Evolutionary conservation across 2,797 vertebrate species (phyloP).

Genomic region (Loriculus beryllinus): DNA sequence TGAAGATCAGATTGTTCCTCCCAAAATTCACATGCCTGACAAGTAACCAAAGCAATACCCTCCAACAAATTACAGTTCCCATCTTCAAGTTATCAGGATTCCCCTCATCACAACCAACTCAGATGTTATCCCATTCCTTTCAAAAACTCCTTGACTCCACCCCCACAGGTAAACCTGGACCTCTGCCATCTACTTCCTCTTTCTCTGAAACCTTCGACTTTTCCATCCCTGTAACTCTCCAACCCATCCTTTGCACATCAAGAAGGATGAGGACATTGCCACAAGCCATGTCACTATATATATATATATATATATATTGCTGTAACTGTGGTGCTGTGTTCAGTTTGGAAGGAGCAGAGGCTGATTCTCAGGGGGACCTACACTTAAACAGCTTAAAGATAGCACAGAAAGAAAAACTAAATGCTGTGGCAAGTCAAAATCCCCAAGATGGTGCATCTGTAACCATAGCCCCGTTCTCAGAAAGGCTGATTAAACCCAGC

Average conservation of each 20-base stretch:
- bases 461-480: neutral
- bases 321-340: too few species aligned
- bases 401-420: neutral
- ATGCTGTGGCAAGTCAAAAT: neutral
- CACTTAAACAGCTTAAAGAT: neutral
- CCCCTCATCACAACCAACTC: neutral
- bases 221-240: neutral
- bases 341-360: neutral
- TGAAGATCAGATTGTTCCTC: neutral
- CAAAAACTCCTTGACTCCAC: neutral
- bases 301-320: accelerated
- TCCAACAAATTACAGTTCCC: neutral
- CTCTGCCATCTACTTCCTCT: neutral
- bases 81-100: neutral
- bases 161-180: neutral
- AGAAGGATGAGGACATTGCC: neutral
- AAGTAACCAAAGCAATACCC: neutral
- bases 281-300: neutral
- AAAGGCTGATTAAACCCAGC: neutral
- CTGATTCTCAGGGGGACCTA: neutral
- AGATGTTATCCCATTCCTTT: neutral
- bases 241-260: neutral
- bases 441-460: neutral
- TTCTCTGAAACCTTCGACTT: neutral
- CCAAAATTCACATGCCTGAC: neutral